phyloP scores from a whole-genome alignment of 2,888 invertebrate species.

The Troglohyphantes excavatus region DNA sequence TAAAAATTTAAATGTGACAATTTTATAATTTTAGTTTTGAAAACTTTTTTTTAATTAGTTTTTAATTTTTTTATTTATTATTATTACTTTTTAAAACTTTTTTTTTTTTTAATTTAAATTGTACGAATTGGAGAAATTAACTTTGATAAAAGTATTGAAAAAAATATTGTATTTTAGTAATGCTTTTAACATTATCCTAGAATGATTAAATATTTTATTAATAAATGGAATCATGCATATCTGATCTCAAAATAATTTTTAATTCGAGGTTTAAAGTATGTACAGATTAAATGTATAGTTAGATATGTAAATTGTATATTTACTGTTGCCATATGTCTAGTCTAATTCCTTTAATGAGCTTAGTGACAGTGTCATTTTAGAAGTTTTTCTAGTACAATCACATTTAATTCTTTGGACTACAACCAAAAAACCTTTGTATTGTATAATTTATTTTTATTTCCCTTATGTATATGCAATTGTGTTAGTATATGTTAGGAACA shows the following conservation, averaged over 20 bases:
- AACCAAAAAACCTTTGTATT: background rate
- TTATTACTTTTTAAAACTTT: too few relatives aligned
- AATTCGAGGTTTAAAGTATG: background rate
- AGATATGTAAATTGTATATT: background rate
- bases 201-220: background rate
- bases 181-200: background rate
- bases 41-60: too few relatives aligned
- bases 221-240: background rate
- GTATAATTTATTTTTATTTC: background rate
- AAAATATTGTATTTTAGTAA: background rate
- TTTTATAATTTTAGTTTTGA: too few relatives aligned
- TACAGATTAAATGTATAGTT: background rate
- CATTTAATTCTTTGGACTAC: too few relatives aligned
- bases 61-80: too few relatives aligned
- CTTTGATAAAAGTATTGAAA: too few relatives aligned
- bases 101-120: too few relatives aligned
- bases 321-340: background rate
- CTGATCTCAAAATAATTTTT: background rate
- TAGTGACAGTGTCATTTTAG: background rate
- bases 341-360: background rate
- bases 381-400: background rate
- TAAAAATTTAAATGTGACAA: too few relatives aligned
- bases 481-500: background rate
- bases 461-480: background rate
- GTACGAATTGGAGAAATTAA: too few relatives aligned